These are phyloP conservation scores for Prunella himalayana DNA, from an alignment of 2,113 vertebrate species.

Conservation along the genomic window DNA sequence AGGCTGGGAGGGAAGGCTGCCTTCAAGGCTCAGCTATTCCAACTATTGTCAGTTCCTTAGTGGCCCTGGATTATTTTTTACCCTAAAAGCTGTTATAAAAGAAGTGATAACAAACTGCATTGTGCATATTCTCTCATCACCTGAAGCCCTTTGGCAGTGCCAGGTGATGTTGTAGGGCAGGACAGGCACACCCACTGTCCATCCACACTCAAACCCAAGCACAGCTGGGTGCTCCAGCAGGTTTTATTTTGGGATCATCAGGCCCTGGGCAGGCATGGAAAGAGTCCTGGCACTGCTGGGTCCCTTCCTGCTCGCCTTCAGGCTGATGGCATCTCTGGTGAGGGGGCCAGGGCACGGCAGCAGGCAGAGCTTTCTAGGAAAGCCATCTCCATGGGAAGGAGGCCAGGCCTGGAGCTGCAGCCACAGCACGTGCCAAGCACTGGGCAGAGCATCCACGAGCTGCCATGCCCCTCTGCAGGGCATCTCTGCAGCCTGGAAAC, in stretches of 20 bases:
- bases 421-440: neutral
- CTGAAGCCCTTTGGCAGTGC: neutral
- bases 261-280: rapidly evolving
- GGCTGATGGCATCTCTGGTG: neutral
- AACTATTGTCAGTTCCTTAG: neutral
- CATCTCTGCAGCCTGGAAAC: neutral
- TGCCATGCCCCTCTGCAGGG: neutral
- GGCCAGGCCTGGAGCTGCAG: neutral
- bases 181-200: rapidly evolving
- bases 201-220: neutral
- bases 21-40: neutral
- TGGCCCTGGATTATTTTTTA: neutral
- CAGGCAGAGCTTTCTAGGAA: neutral
- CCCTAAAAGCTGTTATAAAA: neutral
- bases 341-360: rapidly evolving
- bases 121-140: neutral
- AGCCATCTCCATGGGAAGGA: neutral
- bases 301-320: rapidly evolving
- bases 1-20: neutral
- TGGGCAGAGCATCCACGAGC: rapidly evolving
- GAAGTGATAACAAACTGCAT: rapidly evolving
- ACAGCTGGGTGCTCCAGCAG: rapidly evolving
- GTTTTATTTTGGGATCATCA: neutral
- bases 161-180: neutral
- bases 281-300: neutral